Conservation (phyloP, 2,113 vertebrate species). For the Chascanopsetta lugubris region DNA sequence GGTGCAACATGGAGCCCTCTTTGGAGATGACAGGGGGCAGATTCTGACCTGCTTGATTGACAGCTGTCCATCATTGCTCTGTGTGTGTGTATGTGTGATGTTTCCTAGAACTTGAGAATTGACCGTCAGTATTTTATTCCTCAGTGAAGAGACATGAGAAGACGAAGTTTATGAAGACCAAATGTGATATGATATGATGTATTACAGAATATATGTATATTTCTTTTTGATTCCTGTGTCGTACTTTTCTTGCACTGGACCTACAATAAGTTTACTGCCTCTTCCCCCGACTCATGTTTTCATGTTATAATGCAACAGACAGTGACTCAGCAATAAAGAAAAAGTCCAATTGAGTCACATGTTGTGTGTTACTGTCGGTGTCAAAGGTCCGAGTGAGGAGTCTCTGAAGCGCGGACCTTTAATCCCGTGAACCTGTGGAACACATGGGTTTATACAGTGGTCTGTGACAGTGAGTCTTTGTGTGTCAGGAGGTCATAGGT, state of each 20-base stretch:
- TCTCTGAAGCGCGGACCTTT: too few relatives aligned
- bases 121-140: neutral
- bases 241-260: conserved; percentile 66
- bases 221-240: conserved; percentile 6
- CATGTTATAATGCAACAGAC: conserved; percentile 44
- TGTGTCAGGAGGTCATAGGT: too few relatives aligned
- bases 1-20: too few relatives aligned
- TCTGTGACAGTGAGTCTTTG: too few relatives aligned
- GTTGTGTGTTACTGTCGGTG: conserved; percentile 3
- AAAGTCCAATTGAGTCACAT: conserved; percentile 17
- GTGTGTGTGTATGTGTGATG: too few relatives aligned
- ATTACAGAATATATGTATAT: conserved; percentile 38
- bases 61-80: too few relatives aligned
- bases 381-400: neutral
- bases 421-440: too few relatives aligned
- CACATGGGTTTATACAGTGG: too few relatives aligned
- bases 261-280: conserved; percentile 42
- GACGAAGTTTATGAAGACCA: conserved; percentile 23
- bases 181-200: conserved; percentile 38
- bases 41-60: too few relatives aligned
- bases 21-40: too few relatives aligned
- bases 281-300: conserved; percentile 37
- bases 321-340: conserved; percentile 64
- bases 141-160: neutral
- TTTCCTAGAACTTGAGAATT: too few relatives aligned